Conservation (phyloP, 2,888 invertebrate genomes). For the Aphodius granarius region DNA sequence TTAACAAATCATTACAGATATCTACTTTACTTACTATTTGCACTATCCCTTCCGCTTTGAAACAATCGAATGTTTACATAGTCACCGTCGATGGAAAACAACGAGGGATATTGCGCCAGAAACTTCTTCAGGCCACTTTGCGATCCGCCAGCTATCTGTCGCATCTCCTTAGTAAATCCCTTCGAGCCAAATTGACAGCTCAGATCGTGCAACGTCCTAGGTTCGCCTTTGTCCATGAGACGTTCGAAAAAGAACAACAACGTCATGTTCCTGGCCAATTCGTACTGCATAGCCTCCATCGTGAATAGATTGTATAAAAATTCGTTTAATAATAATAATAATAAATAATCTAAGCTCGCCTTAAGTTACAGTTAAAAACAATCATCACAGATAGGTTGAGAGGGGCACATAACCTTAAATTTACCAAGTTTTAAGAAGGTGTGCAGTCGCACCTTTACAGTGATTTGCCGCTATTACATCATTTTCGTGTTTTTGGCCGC, state of each 20-base stretch:
- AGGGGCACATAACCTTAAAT: constrained; percentile 19
- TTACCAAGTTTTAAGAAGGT: neutral
- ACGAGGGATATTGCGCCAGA: constrained; percentile 92
- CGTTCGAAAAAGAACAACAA: constrained; percentile 98
- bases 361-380: constrained; percentile 19
- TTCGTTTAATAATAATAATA: neutral
- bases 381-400: constrained; percentile 25
- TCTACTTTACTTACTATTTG: constrained; percentile 53
- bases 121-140: constrained; percentile 97
- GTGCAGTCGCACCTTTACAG: neutral
- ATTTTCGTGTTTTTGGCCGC: constrained; percentile 16
- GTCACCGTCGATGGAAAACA: constrained; percentile 94
- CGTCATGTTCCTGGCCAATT: constrained; percentile 92
- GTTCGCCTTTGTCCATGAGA: constrained; percentile 94
- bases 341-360: neutral
- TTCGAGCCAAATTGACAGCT: constrained; percentile 99
- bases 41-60: constrained; percentile 65
- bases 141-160: constrained; percentile 92
- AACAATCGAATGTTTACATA: constrained; percentile 84
- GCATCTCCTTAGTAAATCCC: constrained; percentile 98
- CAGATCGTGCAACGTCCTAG: constrained; percentile 94
- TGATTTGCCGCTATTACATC: constrained; percentile 18
- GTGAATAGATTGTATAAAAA: constrained; percentile 35
- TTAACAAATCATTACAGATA: neutral
- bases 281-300: constrained; percentile 95